These are phyloP conservation scores for Monochamus alternatus DNA, from an alignment of 2,888 invertebrate genomes.

Conservation along the genomic window DNA sequence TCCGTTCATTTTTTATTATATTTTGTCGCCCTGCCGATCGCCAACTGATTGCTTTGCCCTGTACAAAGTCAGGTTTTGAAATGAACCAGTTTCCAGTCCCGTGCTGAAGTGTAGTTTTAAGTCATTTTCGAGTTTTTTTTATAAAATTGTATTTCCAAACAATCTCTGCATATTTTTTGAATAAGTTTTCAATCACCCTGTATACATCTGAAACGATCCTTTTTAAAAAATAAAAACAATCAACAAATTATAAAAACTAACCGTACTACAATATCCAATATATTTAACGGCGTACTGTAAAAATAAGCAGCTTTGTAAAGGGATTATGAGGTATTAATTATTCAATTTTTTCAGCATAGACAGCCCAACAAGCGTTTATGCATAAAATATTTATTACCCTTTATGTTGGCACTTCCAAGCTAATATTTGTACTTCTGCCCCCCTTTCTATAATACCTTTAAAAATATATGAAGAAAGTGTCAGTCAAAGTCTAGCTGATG, in stretches of 20 bases:
- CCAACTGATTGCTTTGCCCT: too few species aligned
- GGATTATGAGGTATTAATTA: constrained; percentile 14
- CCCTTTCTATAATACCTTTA: neutral
- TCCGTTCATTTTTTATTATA: too few species aligned
- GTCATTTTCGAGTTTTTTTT: too few species aligned
- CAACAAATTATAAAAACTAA: constrained; percentile 22
- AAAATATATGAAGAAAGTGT: neutral
- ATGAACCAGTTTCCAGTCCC: too few species aligned
- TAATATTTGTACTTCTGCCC: neutral
- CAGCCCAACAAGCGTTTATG: constrained; percentile 27
- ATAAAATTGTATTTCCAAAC: too few species aligned
- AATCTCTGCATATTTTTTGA: too few species aligned
- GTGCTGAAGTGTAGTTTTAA: too few species aligned
- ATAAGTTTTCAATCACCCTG: too few species aligned
- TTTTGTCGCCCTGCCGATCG: too few species aligned
- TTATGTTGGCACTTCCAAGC: neutral
- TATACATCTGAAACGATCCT: too few species aligned
- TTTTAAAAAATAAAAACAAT: too few species aligned
- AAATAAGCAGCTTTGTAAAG: constrained; percentile 18
- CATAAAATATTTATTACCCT: constrained; percentile 19
- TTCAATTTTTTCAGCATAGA: constrained; percentile 29
- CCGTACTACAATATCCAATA: constrained; percentile 25
- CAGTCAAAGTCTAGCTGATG: neutral
- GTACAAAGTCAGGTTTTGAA: too few species aligned
- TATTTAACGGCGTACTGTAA: constrained; percentile 30